These are phyloP conservation scores for Numenius phaeopus DNA, from an alignment of 2,797 vertebrate species.

Conservation along the genomic window DNA sequence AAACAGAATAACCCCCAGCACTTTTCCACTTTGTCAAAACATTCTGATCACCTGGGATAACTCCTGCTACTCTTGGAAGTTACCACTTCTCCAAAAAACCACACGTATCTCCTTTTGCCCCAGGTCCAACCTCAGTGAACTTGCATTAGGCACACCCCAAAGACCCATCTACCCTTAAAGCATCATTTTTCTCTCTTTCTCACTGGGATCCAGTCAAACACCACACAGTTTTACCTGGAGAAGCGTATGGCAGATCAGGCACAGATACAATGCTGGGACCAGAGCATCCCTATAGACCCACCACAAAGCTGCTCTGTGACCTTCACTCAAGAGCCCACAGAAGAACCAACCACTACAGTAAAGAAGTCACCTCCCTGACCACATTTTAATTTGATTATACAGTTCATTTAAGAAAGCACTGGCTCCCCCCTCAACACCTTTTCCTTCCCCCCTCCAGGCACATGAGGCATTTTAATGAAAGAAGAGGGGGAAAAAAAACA, in stretches of 20 bases:
- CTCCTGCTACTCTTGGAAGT: not conserved
- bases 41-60: not conserved
- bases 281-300: not conserved
- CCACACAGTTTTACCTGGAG: rapidly evolving
- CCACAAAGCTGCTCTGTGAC: not conserved
- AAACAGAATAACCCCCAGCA: not conserved
- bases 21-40: not conserved
- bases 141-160: not conserved
- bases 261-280: rapidly evolving
- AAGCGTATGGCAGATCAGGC: rapidly evolving
- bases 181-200: not conserved
- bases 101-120: not conserved
- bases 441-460: rapidly evolving
- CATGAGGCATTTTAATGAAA: rapidly evolving
- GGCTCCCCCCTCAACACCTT: rapidly evolving
- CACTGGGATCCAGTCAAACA: rapidly evolving
- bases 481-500: rapidly evolving
- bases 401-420: rapidly evolving
- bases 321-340: rapidly evolving
- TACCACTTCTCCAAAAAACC: rapidly evolving
- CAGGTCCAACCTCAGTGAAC: rapidly evolving
- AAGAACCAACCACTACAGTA: rapidly evolving
- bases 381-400: rapidly evolving
- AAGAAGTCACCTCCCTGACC: rapidly evolving
- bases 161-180: rapidly evolving